Evolutionary conservation across 2,797 vertebrate genomes (phyloP).

Genomic region (Psittacula derbiana): DNA sequence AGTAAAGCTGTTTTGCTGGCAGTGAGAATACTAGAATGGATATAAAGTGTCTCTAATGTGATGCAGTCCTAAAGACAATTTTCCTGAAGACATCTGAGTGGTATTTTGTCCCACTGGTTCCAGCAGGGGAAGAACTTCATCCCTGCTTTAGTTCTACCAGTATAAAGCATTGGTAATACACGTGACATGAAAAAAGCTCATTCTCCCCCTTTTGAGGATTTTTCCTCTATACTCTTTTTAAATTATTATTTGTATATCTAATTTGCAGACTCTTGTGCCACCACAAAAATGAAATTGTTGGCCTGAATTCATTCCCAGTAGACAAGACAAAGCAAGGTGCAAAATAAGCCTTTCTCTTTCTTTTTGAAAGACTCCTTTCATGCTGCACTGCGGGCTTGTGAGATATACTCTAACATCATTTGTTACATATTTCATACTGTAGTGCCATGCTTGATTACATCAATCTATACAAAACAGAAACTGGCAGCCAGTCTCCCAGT

Average conservation of each 20-base stretch:
- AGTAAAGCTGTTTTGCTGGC: slow-evolving; percentile 68
- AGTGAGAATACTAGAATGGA: slow-evolving; percentile 43
- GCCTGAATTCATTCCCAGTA: neutral
- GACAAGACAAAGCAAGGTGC: neutral
- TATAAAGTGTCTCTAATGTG: slow-evolving; percentile 35
- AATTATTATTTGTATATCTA: neutral
- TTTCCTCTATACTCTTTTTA: neutral
- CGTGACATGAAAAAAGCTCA: neutral
- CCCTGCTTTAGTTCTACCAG: neutral
- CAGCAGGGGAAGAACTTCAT: neutral
- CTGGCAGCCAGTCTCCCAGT: slow-evolving; percentile 65
- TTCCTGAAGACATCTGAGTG: neutral
- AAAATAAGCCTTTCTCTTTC: neutral
- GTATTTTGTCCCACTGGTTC: neutral
- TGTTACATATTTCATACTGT: slow-evolving; percentile 66
- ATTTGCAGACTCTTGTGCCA: neutral
- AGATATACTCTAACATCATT: slow-evolving; percentile 58
- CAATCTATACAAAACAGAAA: slow-evolving; percentile 71
- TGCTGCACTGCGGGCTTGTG: slow-evolving; percentile 4
- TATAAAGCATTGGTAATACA: neutral
- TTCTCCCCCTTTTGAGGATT: neutral
- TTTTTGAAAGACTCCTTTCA: neutral
- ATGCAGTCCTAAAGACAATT: neutral
- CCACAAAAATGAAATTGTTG: neutral
- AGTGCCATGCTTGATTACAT: slow-evolving; percentile 70